These are phyloP conservation scores for Drosophila greeni DNA, from an alignment of 2,888 invertebrate species.

Conservation along the genomic window DNA sequence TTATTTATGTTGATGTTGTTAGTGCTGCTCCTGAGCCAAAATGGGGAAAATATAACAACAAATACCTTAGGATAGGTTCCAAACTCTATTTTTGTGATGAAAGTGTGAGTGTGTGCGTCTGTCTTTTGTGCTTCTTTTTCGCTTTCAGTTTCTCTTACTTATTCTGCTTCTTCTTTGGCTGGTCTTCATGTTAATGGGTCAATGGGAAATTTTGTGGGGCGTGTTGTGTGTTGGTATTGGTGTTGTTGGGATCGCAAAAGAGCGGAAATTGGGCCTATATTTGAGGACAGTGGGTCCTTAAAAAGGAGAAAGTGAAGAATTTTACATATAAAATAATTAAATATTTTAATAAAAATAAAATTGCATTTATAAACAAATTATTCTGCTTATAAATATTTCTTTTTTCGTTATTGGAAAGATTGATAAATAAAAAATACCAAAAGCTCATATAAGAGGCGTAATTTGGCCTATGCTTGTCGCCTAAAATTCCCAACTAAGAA, in stretches of 20 bases:
- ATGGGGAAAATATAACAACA: slow-evolving; percentile 47
- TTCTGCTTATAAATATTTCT: too few relatives aligned
- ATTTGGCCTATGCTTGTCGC: too few relatives aligned
- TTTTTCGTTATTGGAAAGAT: too few relatives aligned
- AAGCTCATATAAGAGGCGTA: too few relatives aligned
- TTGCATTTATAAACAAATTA: too few relatives aligned
- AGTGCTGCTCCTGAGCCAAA: slow-evolving; percentile 3
- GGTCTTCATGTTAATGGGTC: slow-evolving; percentile 65
- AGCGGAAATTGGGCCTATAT: slow-evolving; percentile 37
- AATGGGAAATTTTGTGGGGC: slow-evolving; percentile 61
- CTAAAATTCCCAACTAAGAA: too few relatives aligned
- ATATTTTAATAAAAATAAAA: too few relatives aligned
- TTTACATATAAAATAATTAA: too few relatives aligned
- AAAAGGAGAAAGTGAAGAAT: too few relatives aligned
- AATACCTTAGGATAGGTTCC: slow-evolving; percentile 68
- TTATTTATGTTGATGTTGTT: slow-evolving; percentile 16
- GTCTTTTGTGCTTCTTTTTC: slow-evolving; percentile 20
- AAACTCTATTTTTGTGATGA: slow-evolving; percentile 49
- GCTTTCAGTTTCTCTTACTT: slow-evolving; percentile 21
- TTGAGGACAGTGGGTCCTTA: slow-evolving; percentile 5
- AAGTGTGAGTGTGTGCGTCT: background rate
- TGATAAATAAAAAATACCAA: too few relatives aligned
- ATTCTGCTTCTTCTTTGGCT: slow-evolving; percentile 26
- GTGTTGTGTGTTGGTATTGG: slow-evolving; percentile 32
- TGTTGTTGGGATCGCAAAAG: slow-evolving; percentile 19